Conservation (phyloP, 2,888 invertebrate species). For the Drosophila cracens region DNA sequence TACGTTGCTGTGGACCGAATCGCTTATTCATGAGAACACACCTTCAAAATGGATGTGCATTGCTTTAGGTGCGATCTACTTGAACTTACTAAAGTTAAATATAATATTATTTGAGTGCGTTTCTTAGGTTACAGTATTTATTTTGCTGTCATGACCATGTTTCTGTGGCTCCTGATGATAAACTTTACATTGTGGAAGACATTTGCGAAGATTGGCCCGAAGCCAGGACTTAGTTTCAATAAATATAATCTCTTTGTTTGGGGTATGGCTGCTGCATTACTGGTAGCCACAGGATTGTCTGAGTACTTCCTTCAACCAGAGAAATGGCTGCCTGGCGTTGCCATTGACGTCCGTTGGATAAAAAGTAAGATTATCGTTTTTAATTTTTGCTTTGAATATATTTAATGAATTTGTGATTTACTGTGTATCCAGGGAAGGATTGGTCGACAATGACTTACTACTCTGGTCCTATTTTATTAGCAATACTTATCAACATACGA, state of each 20-base stretch:
- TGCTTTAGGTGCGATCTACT: slow-evolving; percentile 1
- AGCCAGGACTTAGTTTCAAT: slow-evolving; percentile 31
- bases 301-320: slow-evolving; percentile 29
- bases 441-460: slow-evolving; percentile 70
- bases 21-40: rapidly evolving
- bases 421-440: slow-evolving; percentile 31
- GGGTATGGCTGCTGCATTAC: slow-evolving; percentile 63
- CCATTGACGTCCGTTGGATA: slow-evolving; percentile 86
- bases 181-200: slow-evolving; percentile 92
- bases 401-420: not conserved
- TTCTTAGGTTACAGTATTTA: slow-evolving; percentile 83
- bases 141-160: slow-evolving; percentile 90
- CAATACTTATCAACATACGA: slow-evolving; percentile 67
- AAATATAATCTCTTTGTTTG: slow-evolving; percentile 74
- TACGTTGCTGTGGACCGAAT: slow-evolving; percentile 5
- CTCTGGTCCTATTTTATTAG: slow-evolving; percentile 70
- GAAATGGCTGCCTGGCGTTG: slow-evolving; percentile 85
- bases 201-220: slow-evolving; percentile 28
- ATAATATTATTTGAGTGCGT: not conserved
- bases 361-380: slow-evolving; percentile 83
- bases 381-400: not conserved
- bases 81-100: not conserved
- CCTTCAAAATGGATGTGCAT: not conserved
- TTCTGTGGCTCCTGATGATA: slow-evolving; percentile 94
- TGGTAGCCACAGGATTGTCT: slow-evolving; percentile 67